Evolutionary conservation across 2,113 vertebrate species (phyloP).

Genomic region (Nanorana parkeri): DNA sequence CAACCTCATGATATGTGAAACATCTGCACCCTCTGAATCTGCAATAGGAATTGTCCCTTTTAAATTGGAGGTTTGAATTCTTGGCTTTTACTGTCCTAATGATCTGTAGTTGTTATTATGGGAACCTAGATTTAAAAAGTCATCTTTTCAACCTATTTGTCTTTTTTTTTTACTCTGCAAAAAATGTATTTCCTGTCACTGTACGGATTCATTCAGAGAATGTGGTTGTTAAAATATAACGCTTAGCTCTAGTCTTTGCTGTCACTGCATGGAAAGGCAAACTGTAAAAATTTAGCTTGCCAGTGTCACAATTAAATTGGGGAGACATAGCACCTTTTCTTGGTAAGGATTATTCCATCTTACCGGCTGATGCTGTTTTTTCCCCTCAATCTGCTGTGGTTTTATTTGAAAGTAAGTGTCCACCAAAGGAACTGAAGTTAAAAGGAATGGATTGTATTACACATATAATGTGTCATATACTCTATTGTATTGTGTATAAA

Average conservation of each 20-base stretch:
- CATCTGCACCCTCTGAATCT: too few species aligned
- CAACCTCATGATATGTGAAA: too few species aligned
- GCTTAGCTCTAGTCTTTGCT: neutral
- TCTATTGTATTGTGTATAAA: too few species aligned
- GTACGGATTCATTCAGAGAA: neutral
- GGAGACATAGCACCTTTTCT: too few species aligned
- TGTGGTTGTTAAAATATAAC: slow-evolving; percentile 9
- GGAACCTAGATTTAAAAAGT: neutral
- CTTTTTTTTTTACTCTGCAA: slow-evolving; percentile 4
- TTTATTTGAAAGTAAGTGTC: too few species aligned
- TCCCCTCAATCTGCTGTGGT: too few species aligned
- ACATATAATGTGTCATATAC: too few species aligned
- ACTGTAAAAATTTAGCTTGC: slow-evolving; percentile 21
- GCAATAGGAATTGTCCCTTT: too few species aligned
- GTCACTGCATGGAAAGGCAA: neutral
- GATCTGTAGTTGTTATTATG: slow-evolving; percentile 7
- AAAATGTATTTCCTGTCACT: slow-evolving; percentile 12
- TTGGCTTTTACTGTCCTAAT: neutral
- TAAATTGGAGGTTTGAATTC: neutral
- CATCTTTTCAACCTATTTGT: neutral
- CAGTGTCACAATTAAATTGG: slow-evolving; percentile 12
- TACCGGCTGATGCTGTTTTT: too few species aligned
- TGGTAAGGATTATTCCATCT: too few species aligned
- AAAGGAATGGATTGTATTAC: too few species aligned
- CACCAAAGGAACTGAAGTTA: too few species aligned